Conservation (phyloP, 2,888 invertebrate genomes). For the Sussaba pulchella region DNA sequence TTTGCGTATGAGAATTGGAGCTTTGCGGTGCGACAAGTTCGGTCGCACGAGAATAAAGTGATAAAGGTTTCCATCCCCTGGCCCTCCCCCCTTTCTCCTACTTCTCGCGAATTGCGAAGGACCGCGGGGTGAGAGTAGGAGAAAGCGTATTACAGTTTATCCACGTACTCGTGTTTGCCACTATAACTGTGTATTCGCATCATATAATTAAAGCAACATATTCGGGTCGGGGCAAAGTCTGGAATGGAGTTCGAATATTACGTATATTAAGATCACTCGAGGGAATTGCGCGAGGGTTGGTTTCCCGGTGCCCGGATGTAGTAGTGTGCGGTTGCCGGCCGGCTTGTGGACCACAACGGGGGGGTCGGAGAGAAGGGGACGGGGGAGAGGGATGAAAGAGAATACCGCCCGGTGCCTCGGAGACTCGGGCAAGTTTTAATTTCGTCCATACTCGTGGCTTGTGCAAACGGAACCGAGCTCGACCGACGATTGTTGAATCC, state of each 20-base stretch:
- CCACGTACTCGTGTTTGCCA: conserved; percentile 1
- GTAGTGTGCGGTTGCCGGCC: conserved; percentile 17
- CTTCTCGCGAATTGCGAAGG: too few relatives aligned
- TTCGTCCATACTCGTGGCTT: conserved; percentile 41
- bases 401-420: conserved; percentile 11
- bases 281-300: conserved; percentile 69
- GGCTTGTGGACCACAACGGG: too few relatives aligned
- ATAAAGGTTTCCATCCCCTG: too few relatives aligned
- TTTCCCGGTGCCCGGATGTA: conserved; percentile 15
- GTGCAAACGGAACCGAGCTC: not conserved
- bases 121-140: too few relatives aligned
- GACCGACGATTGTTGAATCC: not conserved
- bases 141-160: conserved; percentile 28
- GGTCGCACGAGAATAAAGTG: conserved; percentile 51
- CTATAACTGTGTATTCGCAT: not conserved
- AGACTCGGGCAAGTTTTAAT: conserved; percentile 69
- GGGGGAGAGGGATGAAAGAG: conserved; percentile 1
- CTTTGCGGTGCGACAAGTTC: conserved; percentile 12
- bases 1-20: conserved; percentile 18
- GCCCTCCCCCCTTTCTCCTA: too few relatives aligned
- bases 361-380: too few relatives aligned
- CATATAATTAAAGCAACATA: conserved; percentile 25
- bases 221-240: conserved; percentile 50
- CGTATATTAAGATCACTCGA: conserved; percentile 77
- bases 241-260: conserved; percentile 72